Conservation (phyloP, 2,113 vertebrate genomes). For the Thinocorus orbignyianus region DNA sequence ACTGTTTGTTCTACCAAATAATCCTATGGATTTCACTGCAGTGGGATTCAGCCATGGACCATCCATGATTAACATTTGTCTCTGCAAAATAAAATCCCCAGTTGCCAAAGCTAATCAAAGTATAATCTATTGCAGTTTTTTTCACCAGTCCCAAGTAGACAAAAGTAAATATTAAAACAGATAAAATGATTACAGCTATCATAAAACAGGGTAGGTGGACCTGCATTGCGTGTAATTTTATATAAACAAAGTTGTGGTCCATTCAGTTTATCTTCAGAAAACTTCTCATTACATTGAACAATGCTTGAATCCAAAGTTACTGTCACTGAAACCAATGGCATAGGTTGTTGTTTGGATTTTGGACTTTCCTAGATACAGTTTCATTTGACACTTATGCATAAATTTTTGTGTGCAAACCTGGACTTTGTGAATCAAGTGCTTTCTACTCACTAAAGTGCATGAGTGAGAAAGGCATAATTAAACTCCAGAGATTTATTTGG, state of each 20-base stretch:
- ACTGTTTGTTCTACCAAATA: slow-evolving; percentile 18
- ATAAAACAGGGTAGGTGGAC: neutral
- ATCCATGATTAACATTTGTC: neutral
- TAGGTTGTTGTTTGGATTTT: neutral
- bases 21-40: neutral
- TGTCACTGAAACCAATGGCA: neutral
- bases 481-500: neutral
- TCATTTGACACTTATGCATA: neutral
- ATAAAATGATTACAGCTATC: neutral
- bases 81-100: neutral
- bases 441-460: neutral
- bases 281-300: neutral
- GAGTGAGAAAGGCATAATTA: neutral
- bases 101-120: neutral
- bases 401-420: neutral
- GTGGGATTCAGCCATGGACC: neutral
- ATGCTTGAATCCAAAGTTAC: neutral
- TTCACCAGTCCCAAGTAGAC: neutral
- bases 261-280: neutral
- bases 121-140: neutral
- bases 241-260: neutral
- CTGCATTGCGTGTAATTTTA: neutral
- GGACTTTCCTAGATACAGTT: neutral
- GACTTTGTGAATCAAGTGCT: neutral
- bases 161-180: slow-evolving; percentile 24